Percentiles rank a stretch among this genome's conserved stretches.
phyloP scores from a whole-genome alignment of 1,140 invertebrate species.

The Sipha flava region DNA sequence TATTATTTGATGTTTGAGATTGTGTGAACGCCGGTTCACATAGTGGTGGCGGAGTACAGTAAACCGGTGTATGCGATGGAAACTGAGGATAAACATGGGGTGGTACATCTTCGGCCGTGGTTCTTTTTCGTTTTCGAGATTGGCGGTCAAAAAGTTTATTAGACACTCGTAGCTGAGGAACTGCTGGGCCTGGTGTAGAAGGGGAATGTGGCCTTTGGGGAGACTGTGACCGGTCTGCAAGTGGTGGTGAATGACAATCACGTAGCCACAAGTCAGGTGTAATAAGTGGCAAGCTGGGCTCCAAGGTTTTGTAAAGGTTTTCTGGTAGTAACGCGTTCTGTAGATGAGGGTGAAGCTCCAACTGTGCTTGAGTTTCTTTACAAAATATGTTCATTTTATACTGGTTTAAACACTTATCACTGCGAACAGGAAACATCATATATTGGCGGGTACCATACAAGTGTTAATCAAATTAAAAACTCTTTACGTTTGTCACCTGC shows the following conservation, averaged over 20 bases:
- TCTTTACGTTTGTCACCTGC: conserved; percentile 43
- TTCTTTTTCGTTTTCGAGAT: conserved; percentile 25
- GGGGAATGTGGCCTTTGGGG: conserved; percentile 31
- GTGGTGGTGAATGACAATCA: conserved; percentile 57
- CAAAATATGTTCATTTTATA: conserved; percentile 95
- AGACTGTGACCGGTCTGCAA: conserved; percentile 38
- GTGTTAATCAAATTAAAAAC: neutral
- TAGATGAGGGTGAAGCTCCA: conserved; percentile 69
- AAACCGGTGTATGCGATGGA: conserved; percentile 44
- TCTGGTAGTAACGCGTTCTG: conserved; percentile 45
- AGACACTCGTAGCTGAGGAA: neutral
- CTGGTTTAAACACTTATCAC: conserved; percentile 86
- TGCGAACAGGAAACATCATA: conserved; percentile 48
- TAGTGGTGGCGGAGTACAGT: conserved; percentile 40
- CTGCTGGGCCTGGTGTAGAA: conserved; percentile 5
- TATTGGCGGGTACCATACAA: neutral
- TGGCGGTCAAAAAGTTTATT: conserved; percentile 18
- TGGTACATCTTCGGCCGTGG: neutral
- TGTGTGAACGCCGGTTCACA: conserved; percentile 23
- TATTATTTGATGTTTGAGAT: conserved; percentile 35
- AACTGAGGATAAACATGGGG: conserved; percentile 35
- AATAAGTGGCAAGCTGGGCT: conserved; percentile 50
- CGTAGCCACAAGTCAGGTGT: conserved; percentile 79
- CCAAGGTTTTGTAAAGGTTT: conserved; percentile 30
- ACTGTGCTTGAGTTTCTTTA: conserved; percentile 77